Evolutionary conservation across 2,888 invertebrate species (phyloP), one percentile per base, ranked within the genome.

Genomic region (Ptilodon capucinus): DNA sequence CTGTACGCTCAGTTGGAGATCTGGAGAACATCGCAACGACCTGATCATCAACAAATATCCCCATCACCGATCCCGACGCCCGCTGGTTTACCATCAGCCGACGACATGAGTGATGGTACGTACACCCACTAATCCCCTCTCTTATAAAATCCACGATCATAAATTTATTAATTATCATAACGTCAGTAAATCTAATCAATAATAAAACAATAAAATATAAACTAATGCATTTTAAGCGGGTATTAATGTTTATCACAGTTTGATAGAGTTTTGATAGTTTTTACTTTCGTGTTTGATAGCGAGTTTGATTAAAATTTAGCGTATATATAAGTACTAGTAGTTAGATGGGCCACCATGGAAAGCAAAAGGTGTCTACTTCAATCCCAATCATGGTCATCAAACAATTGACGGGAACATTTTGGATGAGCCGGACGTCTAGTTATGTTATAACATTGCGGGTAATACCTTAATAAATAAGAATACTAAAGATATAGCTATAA

Each of bases 1-100:
- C 84, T 98, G 57, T 95, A 95, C 82, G 97, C 97, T 19, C 97
- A 97, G 76, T 86, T 98, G 73, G 97, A 97, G 83, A 96, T 98
- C 67, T 98, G 86, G 88, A 78, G 84, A 51, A 71, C 81, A 2
- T 93, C 79, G 85, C 93, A 86, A 74, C 92, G 79, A 89, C 79
- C 76, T 64, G 92, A 85, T 64, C 90, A 83, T 35, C 88, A 84
- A 60, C 82, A 84, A 64, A 63, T 83, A n/a, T 83, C 88, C 3
- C 68, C 82, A 4, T 84, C 88, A 1, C 84, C 86, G 1, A 81
- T 79, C 34, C 86, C 85, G 1, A 76, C 83, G 4, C 82, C 86
- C 2, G 78, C 81, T 49, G 80, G 74, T 44, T 80, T 91, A 39
- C 93, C 93, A 2, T 92, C 92, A 17, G 80, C 88, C 63, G 93